phyloP scores from a whole-genome alignment of 1,140 invertebrate genomes.

The Drosophila ironensis region DNA sequence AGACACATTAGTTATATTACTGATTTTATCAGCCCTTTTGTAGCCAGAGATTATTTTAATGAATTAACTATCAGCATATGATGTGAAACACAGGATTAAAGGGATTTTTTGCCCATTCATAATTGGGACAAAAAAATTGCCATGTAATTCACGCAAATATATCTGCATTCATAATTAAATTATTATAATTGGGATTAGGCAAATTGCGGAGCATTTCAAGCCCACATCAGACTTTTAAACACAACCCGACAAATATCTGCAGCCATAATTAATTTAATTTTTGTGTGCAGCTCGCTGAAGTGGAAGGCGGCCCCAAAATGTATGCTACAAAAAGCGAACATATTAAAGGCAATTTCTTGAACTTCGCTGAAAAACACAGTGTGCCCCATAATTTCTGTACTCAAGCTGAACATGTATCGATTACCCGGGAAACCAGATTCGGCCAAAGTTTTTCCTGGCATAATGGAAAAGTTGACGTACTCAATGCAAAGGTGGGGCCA shows the following conservation, averaged over 20 bases:
- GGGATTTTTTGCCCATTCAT: no score
- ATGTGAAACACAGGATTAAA: background rate
- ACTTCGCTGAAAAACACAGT: no score
- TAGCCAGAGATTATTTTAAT: background rate
- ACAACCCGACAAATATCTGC: no score
- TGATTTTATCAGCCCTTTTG: background rate
- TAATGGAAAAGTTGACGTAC: slow-evolving; percentile 74
- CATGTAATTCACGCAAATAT: no score
- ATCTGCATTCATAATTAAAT: no score
- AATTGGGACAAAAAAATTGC: no score
- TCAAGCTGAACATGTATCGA: background rate
- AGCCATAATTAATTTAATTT: no score
- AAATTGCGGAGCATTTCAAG: no score
- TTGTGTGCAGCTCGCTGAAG: background rate
- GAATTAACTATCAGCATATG: no score
- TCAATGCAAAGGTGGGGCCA: slow-evolving; percentile 56
- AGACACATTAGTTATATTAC: slow-evolving; percentile 4
- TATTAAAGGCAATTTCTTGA: background rate
- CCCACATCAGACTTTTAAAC: no score
- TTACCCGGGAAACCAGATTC: background rate
- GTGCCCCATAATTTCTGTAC: no score
- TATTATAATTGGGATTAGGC: no score
- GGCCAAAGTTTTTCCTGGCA: slow-evolving; percentile 17
- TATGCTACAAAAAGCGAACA: slow-evolving; percentile 50
- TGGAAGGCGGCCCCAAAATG: slow-evolving; percentile 19